Base-by-base conservation (phyloP, 2,888 invertebrate species). In the Calliscelio sp. region DNA sequence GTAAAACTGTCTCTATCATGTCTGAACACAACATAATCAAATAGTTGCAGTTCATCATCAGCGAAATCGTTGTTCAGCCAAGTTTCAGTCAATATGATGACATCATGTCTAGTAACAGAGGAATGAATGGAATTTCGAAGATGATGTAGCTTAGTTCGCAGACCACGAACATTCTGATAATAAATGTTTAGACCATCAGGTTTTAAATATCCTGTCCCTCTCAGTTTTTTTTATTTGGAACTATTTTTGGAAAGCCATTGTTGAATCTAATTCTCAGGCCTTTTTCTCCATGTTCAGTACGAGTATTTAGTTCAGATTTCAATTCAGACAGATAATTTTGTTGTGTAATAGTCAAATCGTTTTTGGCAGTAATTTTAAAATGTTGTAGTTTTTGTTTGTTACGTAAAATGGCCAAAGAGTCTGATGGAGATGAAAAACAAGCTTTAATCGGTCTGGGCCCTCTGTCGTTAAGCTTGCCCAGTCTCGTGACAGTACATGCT, bases 131-230 rank as follows among this genome's bases (percentile, higher is more conserved):
- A 11, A 1, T 35, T 38, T 2, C 22, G 8, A 1, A 81, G 24
- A 0, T 65, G 59, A 4, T 16, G 1, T 2, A 80, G 28, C 28
- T 73, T 80, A 16, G 61, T 61, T 7, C 65, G 63, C 1, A 73
- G 32, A 10, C 80, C 57, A 10, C 57, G 63, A 18, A 63, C 80
- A 65, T 80, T 80, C 28, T 73, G 73, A 28, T 65, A 80, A 22
- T 80, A 22, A 94, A 94, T 20, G 14, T 16, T 11, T 3, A 41
- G 18, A 41, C 8, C 8, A 28, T 28, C 11, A 11, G 20, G 5
- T 14, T 41, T 53, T 6, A 4, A 2, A 14, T 1, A 1, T 14
- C 41, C 20, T 10, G 4, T 41, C 38, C 35, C 41, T 14, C 41
- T 38, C 20, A 38, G 11, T 61, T 41, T 55, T 55, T 24, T 22